phyloP scores from a whole-genome alignment of 2,113 vertebrate genomes.

The Hippocampus barbouri region DNA sequence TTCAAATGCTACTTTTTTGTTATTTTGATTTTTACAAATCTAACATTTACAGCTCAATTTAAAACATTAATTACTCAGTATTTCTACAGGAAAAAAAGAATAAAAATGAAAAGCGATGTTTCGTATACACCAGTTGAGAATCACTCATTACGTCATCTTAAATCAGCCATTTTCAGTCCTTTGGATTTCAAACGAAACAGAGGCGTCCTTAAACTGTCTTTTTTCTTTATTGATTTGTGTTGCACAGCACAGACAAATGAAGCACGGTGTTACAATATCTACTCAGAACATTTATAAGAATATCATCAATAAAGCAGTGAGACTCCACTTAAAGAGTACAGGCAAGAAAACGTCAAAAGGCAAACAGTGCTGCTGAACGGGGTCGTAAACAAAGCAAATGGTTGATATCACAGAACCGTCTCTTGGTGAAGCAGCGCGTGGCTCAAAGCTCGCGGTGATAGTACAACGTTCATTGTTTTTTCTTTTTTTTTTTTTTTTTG shows the following conservation, averaged over 20 bases:
- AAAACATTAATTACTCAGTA: too few species aligned
- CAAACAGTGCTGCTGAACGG: neutral
- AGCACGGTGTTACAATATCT: constrained; percentile 47
- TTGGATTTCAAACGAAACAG: neutral
- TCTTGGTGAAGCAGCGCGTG: neutral
- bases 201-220: constrained; percentile 22
- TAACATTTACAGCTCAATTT: too few species aligned
- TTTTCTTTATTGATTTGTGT: constrained; percentile 19
- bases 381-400: neutral
- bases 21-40: too few species aligned
- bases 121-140: too few species aligned
- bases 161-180: neutral
- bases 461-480: neutral
- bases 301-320: constrained; percentile 17
- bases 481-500: neutral
- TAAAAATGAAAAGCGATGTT: too few species aligned
- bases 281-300: constrained; percentile 34
- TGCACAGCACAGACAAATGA: constrained; percentile 61
- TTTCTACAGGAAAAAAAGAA: too few species aligned
- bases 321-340: neutral
- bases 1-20: neutral
- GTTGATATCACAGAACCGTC: neutral
- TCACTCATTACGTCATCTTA: neutral
- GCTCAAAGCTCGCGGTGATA: neutral
- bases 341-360: neutral